Evolutionary conservation across 2,113 vertebrate genomes (phyloP), one percentile per base, ranked within the genome.

Genomic region (Engraulis encrasicolus): DNA sequence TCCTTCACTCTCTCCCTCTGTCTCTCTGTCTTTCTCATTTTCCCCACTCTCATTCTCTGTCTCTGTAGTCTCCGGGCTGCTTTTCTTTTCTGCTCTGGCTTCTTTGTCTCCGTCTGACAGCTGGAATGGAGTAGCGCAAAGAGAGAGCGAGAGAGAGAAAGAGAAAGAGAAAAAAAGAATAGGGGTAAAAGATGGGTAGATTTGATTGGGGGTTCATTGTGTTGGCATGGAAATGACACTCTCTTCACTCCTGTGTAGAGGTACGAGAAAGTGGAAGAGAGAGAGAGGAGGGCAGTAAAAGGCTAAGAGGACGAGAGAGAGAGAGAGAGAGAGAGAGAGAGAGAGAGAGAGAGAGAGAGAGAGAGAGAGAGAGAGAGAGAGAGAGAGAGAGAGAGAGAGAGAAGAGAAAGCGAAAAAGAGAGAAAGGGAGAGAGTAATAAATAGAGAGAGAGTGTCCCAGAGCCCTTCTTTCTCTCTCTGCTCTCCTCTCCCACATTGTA

Each of bases 401-500:
- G 66, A 36, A 11, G 17, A 78, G 52, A 74, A 45, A 31, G 58
- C 79, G 82, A 78, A 83, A 84, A 84, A 89, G 37, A 58, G 80
- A 66, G 52, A 81, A 45, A 54, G 83, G 38, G 49, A 83, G 74
- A 74, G 77, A 79, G 66, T 77, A 48, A 18, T 38, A 79, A 19
- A 38, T 23, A 78, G 78, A 78, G 36, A 52, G 71, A 38, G 77
- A 58, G 83, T 88, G 92, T 89, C 92, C 91, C 89, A 87, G 87
- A 90, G 89, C 92, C 84, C 90, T 93, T 93, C 92, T 87, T 90
- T n/a, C 84, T 9, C 40, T 9, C 40, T 45, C 40, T 9, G 40
- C 66, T 74, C 58, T 81, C 79, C 31, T 45, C 88, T 89, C 87
- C 78, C 91, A 90, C 90, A 92, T 93, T 92, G 92, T 94, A 95